These are phyloP conservation scores for mouse (Mus musculus) DNA, from an alignment of 2,113 vertebrate genomes.

Conservation along the genomic window GRCm39 chrX:100814001-100814500, in stretches of 20 bases:
- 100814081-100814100: slow-evolving; percentile 59
- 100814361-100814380: not conserved
- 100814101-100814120: slow-evolving; percentile 53
- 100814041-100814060: slow-evolving; percentile 29
- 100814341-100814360: not conserved
- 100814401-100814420: not conserved
- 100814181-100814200: not conserved
- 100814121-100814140: slow-evolving; percentile 47
- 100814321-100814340: not conserved
- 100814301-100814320: not conserved
- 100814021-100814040: slow-evolving; percentile 15
- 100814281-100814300: not conserved
- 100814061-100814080: not conserved
- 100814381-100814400: not conserved
- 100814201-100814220: not conserved
- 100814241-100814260: not conserved
- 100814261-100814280: not conserved
- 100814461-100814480: not conserved
- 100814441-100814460: not conserved
- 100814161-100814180: not conserved
- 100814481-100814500: not conserved
- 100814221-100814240: not conserved
- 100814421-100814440: not conserved
- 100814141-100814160: not conserved
- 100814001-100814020: not conserved